Base-by-base conservation (phyloP, 2,113 vertebrate genomes). In the Thamnophis sirtalis region DNA sequence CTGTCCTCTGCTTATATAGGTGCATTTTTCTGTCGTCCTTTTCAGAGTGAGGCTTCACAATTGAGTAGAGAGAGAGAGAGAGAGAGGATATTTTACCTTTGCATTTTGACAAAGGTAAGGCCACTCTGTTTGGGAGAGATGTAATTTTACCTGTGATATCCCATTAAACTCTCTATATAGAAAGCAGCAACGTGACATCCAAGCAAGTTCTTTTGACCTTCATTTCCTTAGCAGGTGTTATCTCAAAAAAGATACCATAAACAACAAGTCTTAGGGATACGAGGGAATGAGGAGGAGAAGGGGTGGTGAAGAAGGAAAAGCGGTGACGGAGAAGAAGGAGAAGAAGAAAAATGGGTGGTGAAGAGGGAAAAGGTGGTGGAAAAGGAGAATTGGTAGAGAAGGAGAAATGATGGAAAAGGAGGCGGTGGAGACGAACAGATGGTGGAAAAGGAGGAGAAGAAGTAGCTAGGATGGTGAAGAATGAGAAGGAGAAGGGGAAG, bases 131-230 rank as follows among this genome's bases (percentile, higher is more conserved):
- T 0, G 92, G 88, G 95, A 88, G 95, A 96, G 97, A 92, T 98
- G 97, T 97, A 97, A 98, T 97, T 97, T 97, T 97, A 98, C 97
- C 97, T 95, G 63, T 92, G 43, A 95, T 94, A 92, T 95, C 96
- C 95, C 93, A 95, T 90, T 60, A 93, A 93, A 93, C 94, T 96
- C 86, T 89, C 96, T 96, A 95, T 95, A 92, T 90, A 97, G 96
- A 95, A 94, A 93, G 93, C 96, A 95, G 96, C 95, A 96, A 95
- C 95, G 93, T 95, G 96, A 93, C 58, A 96, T 90, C 91, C 96
- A 21, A 8, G 84, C 91, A 90, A 96, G 92, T 94, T 86, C 93
- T 93, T 90, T 87, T 94, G 92, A 63, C 90, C 93, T 95, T 93
- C 95, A 15, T 90, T 87, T 94, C 93, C 94, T 86, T 92, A 91